A percentile compares a stretch with the other conserved stretches of the same genome.
These are phyloP conservation scores for Marmota monax DNA, from an alignment of 2,113 vertebrate species.

Conservation along the genomic window DNA sequence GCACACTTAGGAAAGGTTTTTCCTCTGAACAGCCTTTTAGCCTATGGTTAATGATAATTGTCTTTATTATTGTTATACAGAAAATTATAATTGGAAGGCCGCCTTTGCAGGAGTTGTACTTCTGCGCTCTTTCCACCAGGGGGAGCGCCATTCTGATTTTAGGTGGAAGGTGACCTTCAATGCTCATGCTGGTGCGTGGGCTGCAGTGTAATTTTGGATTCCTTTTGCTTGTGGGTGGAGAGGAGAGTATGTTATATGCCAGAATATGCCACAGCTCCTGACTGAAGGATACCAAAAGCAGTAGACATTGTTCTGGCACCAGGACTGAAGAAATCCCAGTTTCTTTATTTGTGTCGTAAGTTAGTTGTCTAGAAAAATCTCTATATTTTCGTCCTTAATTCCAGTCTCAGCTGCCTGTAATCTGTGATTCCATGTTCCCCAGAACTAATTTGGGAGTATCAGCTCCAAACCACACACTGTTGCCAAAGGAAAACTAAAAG, in stretches of 20 bases:
- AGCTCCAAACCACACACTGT: background rate
- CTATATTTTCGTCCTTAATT: background rate
- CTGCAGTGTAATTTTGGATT: background rate
- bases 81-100: background rate
- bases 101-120: background rate
- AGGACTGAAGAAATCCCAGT: background rate
- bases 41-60: no score
- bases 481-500: background rate
- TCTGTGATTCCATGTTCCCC: background rate
- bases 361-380: slow-evolving; percentile 9
- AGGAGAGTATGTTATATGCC: background rate
- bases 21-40: background rate
- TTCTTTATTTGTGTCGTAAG: background rate
- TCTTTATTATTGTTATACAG: background rate
- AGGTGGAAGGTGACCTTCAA: background rate
- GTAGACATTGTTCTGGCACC: no score
- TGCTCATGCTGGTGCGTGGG: background rate
- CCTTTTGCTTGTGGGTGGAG: background rate
- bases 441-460: background rate
- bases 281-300: background rate
- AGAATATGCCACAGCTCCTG: background rate
- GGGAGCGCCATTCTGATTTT: background rate
- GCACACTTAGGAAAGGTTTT: background rate
- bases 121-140: background rate
- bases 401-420: background rate